phyloP scores from a whole-genome alignment of 2,888 invertebrate species.

The Bhutanitis thaidina region DNA sequence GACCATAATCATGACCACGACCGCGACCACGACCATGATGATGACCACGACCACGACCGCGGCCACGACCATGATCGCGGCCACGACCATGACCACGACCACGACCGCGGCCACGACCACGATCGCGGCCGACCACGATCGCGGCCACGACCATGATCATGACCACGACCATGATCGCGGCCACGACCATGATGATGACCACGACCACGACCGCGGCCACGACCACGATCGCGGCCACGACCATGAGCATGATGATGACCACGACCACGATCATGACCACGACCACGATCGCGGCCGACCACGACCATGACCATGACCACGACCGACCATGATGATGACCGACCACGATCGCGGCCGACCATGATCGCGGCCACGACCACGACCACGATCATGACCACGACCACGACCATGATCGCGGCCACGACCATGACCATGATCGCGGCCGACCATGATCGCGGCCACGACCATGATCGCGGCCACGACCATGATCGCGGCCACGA shows the following conservation, averaged over 20 bases:
- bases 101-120: neutral
- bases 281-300: neutral
- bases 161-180: neutral
- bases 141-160: neutral
- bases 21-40: neutral
- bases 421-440: neutral
- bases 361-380: constrained; percentile 1
- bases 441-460: neutral
- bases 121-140: neutral
- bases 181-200: neutral
- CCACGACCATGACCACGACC: neutral
- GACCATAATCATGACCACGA: neutral
- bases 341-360: no score
- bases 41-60: neutral
- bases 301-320: neutral
- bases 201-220: neutral
- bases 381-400: neutral
- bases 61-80: neutral
- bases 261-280: neutral
- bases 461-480: neutral
- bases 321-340: neutral
- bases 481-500: neutral
- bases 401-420: neutral
- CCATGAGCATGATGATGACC: no score
- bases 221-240: no score